phyloP scores from a whole-genome alignment of 2,113 vertebrate species.

The Ciconia boyciana region DNA sequence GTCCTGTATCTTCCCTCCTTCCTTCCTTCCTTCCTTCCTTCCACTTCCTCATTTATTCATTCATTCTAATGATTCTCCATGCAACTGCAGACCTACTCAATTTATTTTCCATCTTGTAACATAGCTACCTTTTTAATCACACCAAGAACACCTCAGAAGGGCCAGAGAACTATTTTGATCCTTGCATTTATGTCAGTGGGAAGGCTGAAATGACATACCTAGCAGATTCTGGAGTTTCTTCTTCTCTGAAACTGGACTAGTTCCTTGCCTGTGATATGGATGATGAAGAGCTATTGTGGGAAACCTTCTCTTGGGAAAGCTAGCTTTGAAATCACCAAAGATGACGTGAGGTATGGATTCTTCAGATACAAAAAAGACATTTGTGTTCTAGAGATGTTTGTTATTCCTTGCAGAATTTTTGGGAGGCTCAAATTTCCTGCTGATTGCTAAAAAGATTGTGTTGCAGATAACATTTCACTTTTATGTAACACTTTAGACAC shows the following conservation, averaged over 20 bases:
- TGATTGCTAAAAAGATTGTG: no score
- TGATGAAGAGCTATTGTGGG: background rate
- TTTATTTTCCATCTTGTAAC: background rate
- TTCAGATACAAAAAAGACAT: background rate
- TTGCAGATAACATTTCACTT: background rate
- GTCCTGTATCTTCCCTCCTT: background rate
- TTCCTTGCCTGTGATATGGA: background rate
- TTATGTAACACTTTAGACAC: background rate
- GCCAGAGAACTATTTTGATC: background rate
- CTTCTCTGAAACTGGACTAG: background rate
- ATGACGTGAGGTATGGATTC: background rate
- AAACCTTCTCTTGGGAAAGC: background rate
- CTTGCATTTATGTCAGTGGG: no score
- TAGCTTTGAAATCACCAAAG: background rate
- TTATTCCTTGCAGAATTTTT: background rate
- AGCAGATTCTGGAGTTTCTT: background rate
- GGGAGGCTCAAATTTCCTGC: background rate
- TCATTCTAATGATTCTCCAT: background rate
- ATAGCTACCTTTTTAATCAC: background rate
- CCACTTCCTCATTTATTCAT: background rate
- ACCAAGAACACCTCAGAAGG: background rate
- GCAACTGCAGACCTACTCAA: background rate
- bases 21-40: background rate
- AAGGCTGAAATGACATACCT: background rate
- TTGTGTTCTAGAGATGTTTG: background rate